These are phyloP conservation scores for Anthopleura xanthogrammica DNA, from an alignment of 92 coral and sea anemone species.

Conservation along the genomic window DNA sequence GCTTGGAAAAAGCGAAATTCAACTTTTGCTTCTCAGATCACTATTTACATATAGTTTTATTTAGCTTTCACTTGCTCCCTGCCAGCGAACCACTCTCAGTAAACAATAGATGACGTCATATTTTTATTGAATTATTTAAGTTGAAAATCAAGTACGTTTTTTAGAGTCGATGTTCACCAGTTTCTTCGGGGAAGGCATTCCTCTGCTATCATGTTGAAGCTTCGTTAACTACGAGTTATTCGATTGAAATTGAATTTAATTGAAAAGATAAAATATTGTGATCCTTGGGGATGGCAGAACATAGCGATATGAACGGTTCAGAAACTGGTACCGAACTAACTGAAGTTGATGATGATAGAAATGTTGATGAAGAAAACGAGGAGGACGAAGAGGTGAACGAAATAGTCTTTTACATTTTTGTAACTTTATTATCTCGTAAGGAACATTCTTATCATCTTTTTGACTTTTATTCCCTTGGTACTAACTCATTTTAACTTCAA, in stretches of 20 bases:
- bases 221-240: background rate
- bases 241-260: background rate
- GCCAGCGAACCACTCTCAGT: too few species aligned
- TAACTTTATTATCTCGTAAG: background rate
- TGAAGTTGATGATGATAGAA: background rate
- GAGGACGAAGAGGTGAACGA: background rate
- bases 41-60: too few species aligned
- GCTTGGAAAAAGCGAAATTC: too few species aligned
- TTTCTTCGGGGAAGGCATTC: background rate
- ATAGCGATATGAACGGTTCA: conserved; percentile 7
- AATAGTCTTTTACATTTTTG: background rate
- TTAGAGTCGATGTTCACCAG: background rate
- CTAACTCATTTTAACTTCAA: background rate
- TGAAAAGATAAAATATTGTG: background rate
- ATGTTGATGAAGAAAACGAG: conserved; percentile 6
- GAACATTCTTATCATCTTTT: background rate
- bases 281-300: background rate
- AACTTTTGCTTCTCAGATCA: too few species aligned
- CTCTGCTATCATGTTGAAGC: background rate
- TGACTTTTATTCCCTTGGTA: background rate
- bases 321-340: background rate
- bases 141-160: background rate
- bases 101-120: background rate
- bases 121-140: background rate
- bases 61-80: too few species aligned